These are phyloP conservation scores for Latrodectus geometricus DNA, from an alignment of 1,140 invertebrate genomes.

Conservation along the genomic window DNA sequence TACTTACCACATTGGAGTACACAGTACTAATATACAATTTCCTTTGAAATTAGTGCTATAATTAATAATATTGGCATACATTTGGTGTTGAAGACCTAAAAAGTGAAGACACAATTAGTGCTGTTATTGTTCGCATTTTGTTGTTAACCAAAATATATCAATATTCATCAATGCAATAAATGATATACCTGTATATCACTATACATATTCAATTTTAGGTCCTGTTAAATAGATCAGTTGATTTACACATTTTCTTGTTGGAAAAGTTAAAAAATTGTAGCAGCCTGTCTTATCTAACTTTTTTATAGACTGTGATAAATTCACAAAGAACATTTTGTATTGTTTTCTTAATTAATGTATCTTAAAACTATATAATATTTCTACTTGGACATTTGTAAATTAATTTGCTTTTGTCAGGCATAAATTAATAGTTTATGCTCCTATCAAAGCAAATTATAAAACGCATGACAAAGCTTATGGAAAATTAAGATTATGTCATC, in stretches of 20 bases:
- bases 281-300: constrained; percentile 27
- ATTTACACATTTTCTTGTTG: constrained; percentile 27
- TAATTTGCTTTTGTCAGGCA: no score
- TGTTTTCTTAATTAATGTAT: no score
- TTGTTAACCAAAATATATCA: constrained; percentile 44
- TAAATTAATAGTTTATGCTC: no score
- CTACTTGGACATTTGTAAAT: no score
- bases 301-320: constrained; percentile 44
- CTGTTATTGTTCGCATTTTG: constrained; percentile 43
- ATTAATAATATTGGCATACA: constrained; percentile 7
- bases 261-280: constrained; percentile 4
- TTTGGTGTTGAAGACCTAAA: constrained; percentile 10
- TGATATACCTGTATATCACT: constrained; percentile 14
- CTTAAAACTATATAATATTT: no score
- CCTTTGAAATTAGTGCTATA: constrained; percentile 4
- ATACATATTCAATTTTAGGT: constrained; percentile 43
- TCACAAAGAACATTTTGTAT: constrained; percentile 4
- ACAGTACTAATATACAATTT: background rate
- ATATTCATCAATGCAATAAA: constrained; percentile 60
- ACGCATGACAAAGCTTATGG: no score
- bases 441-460: no score
- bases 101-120: constrained; percentile 16
- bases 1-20: background rate
- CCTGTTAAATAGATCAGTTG: constrained; percentile 45
- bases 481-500: no score